Evolutionary conservation across 1,140 invertebrate species (phyloP).

Genomic region (Listronotus bonariensis): DNA sequence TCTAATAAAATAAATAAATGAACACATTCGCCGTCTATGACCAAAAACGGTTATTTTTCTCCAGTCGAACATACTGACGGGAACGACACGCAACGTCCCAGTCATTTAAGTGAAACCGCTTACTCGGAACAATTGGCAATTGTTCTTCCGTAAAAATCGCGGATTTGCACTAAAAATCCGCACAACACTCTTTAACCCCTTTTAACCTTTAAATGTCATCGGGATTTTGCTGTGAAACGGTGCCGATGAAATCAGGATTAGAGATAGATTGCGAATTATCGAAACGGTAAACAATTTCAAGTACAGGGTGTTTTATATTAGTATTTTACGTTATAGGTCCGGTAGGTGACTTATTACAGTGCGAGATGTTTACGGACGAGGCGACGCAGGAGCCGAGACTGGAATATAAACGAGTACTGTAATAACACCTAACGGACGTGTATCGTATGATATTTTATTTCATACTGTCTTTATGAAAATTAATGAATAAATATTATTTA

Average conservation of each 20-base stretch:
- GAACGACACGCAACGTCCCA: slow-evolving; percentile 23
- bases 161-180: slow-evolving; percentile 26
- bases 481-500: no score
- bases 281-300: neutral
- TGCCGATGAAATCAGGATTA: neutral
- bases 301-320: no score
- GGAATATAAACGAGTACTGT: no score
- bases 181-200: slow-evolving; percentile 16
- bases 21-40: no score
- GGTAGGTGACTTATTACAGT: no score
- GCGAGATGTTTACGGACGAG: no score
- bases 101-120: slow-evolving; percentile 19
- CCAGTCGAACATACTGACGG: slow-evolving; percentile 10
- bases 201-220: slow-evolving; percentile 36
- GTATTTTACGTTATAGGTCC: no score
- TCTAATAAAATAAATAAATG: no score
- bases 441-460: no score
- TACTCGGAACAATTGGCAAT: slow-evolving; percentile 33
- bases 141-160: slow-evolving; percentile 34
- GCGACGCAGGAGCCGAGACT: no score
- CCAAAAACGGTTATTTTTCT: neutral
- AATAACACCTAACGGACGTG: no score
- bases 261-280: neutral
- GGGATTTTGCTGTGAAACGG: slow-evolving; percentile 7
- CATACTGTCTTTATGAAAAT: no score